Evolutionary conservation across 2,797 vertebrate species (phyloP).

Genomic region (Acanthurus lineatus): DNA sequence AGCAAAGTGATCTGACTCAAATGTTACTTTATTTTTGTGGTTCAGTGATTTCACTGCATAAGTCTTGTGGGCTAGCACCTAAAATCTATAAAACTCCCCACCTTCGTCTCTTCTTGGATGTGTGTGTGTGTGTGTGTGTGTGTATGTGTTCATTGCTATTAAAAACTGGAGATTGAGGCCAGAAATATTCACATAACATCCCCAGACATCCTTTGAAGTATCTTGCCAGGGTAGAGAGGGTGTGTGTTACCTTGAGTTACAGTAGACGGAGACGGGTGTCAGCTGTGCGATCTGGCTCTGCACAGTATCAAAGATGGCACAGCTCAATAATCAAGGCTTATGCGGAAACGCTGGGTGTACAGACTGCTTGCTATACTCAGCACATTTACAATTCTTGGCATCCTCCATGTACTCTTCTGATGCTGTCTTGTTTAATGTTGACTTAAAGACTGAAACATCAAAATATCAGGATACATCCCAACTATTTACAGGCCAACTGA

Average conservation of each 20-base stretch:
- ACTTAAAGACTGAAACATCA: slow-evolving; percentile 40
- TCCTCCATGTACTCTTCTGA: slow-evolving; percentile 34
- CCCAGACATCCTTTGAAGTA: slow-evolving; percentile 75
- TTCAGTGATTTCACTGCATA: slow-evolving; percentile 16
- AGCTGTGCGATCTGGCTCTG: slow-evolving; percentile 67
- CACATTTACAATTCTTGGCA: slow-evolving; percentile 69
- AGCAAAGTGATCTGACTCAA: slow-evolving; percentile 7
- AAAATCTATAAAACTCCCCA: slow-evolving; percentile 43
- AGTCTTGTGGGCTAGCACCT: slow-evolving; percentile 20
- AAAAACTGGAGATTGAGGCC: slow-evolving; percentile 68
- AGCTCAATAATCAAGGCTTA: slow-evolving; percentile 79
- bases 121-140: slow-evolving; percentile 13
- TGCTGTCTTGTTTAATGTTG: slow-evolving; percentile 61
- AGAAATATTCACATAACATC: slow-evolving; percentile 70
- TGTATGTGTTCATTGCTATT: slow-evolving; percentile 61
- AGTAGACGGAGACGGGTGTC: slow-evolving; percentile 74
- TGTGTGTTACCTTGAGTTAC: slow-evolving; percentile 76
- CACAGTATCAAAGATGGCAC: slow-evolving; percentile 74
- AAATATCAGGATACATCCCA: slow-evolving; percentile 48
- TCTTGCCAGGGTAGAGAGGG: slow-evolving; percentile 59
- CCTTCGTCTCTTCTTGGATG: slow-evolving; percentile 40
- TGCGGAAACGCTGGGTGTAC: slow-evolving; percentile 62
- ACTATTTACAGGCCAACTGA: slow-evolving; percentile 54
- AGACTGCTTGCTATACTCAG: slow-evolving; percentile 64
- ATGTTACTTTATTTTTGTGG: not conserved